A percentile compares a stretch with the other conserved stretches of the same genome.
These are phyloP conservation scores for Apocrypta bakeri DNA, from an alignment of 1,140 invertebrate genomes.

Conservation along the genomic window DNA sequence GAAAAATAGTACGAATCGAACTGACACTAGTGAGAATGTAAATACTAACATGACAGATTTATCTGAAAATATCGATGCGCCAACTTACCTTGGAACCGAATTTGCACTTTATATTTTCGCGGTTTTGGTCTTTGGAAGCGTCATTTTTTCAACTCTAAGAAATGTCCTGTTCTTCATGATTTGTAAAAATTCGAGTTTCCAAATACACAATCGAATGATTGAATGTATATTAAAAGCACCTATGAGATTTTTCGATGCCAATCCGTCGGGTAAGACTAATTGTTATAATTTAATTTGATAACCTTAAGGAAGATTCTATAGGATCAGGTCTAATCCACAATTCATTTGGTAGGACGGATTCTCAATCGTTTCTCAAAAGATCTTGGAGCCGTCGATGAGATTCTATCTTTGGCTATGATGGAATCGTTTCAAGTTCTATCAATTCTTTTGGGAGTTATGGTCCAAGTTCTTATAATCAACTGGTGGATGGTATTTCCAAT, in stretches of 20 bases:
- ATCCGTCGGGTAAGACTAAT: conserved; percentile 77
- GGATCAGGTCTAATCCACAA: too few relatives aligned
- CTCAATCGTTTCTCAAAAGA: conserved; percentile 85
- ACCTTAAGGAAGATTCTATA: too few relatives aligned
- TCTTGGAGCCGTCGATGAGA: conserved; percentile 87
- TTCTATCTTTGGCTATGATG: conserved; percentile 84
- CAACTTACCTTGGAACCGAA: conserved; percentile 11
- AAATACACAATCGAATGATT: conserved; percentile 82
- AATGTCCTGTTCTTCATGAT: conserved; percentile 74
- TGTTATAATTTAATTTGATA: too few relatives aligned
- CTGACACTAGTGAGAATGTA: background rate
- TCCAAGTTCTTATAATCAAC: conserved; percentile 84
- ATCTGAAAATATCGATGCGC: too few relatives aligned
- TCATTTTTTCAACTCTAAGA: conserved; percentile 66
- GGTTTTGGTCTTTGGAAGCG: conserved; percentile 62
- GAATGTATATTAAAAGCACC: conserved; percentile 77
- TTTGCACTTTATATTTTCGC: conserved; percentile 70
- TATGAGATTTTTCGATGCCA: conserved; percentile 82
- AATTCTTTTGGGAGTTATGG: conserved; percentile 79
- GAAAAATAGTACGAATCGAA: background rate
- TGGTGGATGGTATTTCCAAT: conserved; percentile 84
- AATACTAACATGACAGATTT: too few relatives aligned
- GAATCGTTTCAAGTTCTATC: conserved; percentile 79
- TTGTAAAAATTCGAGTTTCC: conserved; percentile 81
- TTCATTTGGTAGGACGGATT: background rate